Evolutionary conservation across 2,113 vertebrate genomes (phyloP).

Genomic region (Ochotona curzoniae): DNA sequence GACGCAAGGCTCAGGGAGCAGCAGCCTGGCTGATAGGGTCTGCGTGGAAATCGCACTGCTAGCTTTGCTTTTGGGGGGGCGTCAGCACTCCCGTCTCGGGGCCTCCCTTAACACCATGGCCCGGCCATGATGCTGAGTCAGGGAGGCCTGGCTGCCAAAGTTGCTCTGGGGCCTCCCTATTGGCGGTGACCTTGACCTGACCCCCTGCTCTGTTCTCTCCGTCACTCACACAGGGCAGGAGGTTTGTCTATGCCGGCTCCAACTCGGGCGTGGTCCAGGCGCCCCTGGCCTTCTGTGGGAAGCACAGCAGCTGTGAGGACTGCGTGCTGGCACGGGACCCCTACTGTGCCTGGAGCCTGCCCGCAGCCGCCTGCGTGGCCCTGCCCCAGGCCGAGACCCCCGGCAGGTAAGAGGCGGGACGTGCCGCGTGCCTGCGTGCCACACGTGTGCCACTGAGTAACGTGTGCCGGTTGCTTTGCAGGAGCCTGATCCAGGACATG

Average conservation of each 20-base stretch:
- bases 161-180: accelerated
- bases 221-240: slow-evolving; percentile 85
- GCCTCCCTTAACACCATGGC: not conserved
- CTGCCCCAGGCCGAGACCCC: slow-evolving; percentile 82
- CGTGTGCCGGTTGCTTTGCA: slow-evolving; percentile 78
- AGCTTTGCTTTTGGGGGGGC: accelerated
- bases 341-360: slow-evolving; percentile 94
- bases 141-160: not conserved
- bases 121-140: accelerated
- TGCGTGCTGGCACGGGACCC: slow-evolving; percentile 96
- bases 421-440: accelerated
- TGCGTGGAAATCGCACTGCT: accelerated
- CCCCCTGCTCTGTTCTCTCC: not conserved
- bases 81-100: accelerated
- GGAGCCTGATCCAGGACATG: slow-evolving; percentile 92
- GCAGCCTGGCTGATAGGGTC: accelerated
- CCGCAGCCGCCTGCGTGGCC: slow-evolving; percentile 83
- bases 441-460: not conserved
- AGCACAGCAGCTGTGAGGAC: slow-evolving; percentile 91
- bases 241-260: slow-evolving; percentile 93
- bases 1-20: not conserved
- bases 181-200: not conserved
- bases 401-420: slow-evolving; percentile 81
- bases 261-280: slow-evolving; percentile 94
- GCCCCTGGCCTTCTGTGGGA: slow-evolving; percentile 93